Percentiles rank a stretch among this genome's conserved stretches.
Evolutionary conservation across 1,140 invertebrate species (phyloP).

Genomic region (Panulirus ornatus): DNA sequence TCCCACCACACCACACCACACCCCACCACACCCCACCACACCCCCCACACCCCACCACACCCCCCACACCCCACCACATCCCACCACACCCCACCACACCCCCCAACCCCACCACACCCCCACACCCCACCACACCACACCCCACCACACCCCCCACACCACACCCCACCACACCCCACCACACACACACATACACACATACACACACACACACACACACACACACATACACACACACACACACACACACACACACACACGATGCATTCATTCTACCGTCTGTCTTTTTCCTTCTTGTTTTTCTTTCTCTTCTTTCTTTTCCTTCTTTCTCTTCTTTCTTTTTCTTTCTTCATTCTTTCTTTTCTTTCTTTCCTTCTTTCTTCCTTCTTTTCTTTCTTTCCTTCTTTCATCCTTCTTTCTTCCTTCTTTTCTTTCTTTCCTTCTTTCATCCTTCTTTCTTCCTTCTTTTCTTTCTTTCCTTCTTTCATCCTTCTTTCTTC

Average conservation of each 20-base stretch:
- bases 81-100: no score
- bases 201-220: constrained; percentile 17
- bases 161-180: no score
- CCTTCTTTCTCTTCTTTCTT: neutral
- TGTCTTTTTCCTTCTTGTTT: neutral
- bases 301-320: neutral
- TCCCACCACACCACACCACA: no score
- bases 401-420: neutral
- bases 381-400: neutral
- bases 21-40: no score
- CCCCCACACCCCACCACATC: no score
- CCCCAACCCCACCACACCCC: no score
- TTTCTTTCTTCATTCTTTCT: no score
- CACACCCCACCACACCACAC: no score
- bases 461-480: neutral
- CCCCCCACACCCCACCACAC: no score
- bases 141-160: no score
- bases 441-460: no score
- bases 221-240: constrained; percentile 12
- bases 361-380: no score
- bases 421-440: neutral
- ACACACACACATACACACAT: constrained; percentile 11
- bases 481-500: neutral
- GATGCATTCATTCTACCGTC: neutral
- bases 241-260: neutral